phyloP scores from a whole-genome alignment of 37 sponge, comb jelly and placozoan species.

The Ianthella basta region DNA sequence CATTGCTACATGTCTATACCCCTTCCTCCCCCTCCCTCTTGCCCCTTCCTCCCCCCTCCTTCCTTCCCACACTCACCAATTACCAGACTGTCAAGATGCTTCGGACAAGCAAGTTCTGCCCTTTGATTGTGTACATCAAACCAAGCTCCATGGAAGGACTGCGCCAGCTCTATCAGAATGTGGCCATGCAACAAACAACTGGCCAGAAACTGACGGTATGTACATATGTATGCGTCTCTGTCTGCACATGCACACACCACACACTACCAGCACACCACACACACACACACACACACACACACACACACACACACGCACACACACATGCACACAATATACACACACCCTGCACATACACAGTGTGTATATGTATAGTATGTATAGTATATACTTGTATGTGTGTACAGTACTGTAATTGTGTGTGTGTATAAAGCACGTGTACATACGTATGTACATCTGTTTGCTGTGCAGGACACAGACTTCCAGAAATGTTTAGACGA shows the following conservation, averaged over 20 bases:
- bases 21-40: too few relatives aligned
- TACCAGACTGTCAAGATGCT: constrained; percentile 80
- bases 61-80: too few relatives aligned
- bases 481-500: constrained; percentile 63
- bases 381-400: too few relatives aligned
- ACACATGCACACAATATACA: constrained; percentile 35
- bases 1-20: too few relatives aligned
- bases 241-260: background rate
- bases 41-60: background rate
- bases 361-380: too few relatives aligned
- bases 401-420: too few relatives aligned
- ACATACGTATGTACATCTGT: too few relatives aligned
- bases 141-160: constrained; percentile 55
- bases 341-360: too few relatives aligned
- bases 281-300: background rate
- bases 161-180: constrained; percentile 57
- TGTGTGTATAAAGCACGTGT: too few relatives aligned
- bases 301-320: constrained; percentile 47
- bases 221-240: constrained; percentile 20
- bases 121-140: constrained; percentile 73
- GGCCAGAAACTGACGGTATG: constrained; percentile 36
- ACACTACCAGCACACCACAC: background rate
- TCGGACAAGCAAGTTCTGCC: constrained; percentile 66
- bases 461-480: constrained; percentile 61
- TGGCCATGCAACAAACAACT: constrained; percentile 50